Base-by-base conservation (phyloP, 1,140 invertebrate species). In the Aethina tumida region DNA sequence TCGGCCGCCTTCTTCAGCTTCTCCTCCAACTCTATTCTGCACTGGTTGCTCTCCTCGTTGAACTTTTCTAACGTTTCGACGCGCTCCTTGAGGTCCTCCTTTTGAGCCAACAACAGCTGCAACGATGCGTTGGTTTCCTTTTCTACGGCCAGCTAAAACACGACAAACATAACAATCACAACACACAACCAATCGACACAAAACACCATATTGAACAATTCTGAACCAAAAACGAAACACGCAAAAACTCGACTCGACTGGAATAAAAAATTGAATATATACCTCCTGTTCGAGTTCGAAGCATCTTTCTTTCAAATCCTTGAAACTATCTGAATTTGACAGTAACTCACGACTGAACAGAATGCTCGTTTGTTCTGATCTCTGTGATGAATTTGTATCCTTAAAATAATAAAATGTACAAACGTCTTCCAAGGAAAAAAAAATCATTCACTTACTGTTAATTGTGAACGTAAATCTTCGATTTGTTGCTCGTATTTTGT, bases 401-500 rank as follows among this genome's bases (percentile, higher is more conserved):
- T 47, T 42, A 25, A 45, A 45, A 36, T 28, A 25, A 39, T 27
- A 33, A 14, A 36, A 36, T 4, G 14, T 22, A 10, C 22, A 24
- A 21, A n/a, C 8, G 19, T 10, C 8, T n/a, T 0, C 21, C 17
- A 33, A 36, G 22, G 13, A 14, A n/a, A 38, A 28, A n/a, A 8
- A 16, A 31, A 16, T 4, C 9, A 14, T 20, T 21, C 25, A 40
- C 44, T 45, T 34, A 55, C 53, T 24, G 45, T 41, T 14, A 55
- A 24, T 24, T 51, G 50, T 6, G 15, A 7, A 17, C 49, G 52
- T 0, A 67, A 26, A 27, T 69, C 61, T 1, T 48, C 45, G 3
- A 55, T 44, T 26, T 66, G 64, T 3, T 50, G 45, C 4, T 56
- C 36, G 2, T 63, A 37, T 18, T 65, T 53, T 31, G 58, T 39